phyloP scores from a whole-genome alignment of 2,797 vertebrate species.

The Darevskia nairensis region DNA sequence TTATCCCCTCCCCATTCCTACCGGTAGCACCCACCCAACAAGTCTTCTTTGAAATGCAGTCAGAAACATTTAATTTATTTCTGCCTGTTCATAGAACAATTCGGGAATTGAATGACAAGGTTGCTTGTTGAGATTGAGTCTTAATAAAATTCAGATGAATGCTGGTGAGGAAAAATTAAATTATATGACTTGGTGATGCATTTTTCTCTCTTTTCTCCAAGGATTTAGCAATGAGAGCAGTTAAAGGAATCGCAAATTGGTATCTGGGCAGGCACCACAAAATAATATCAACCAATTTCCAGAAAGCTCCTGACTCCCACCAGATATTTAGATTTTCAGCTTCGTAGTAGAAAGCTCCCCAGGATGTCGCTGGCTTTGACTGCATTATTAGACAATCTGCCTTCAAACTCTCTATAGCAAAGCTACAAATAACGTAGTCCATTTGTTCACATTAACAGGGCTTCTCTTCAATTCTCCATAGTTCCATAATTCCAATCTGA shows the following conservation, averaged over 20 bases:
- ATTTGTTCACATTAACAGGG: constrained; percentile 36
- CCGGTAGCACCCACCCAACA: background rate
- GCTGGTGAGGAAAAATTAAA: constrained; percentile 46
- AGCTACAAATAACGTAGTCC: background rate
- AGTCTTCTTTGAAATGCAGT: constrained; percentile 43
- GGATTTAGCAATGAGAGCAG: constrained; percentile 37
- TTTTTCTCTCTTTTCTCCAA: constrained; percentile 15
- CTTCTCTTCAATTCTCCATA: constrained; percentile 50
- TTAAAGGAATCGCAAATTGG: background rate
- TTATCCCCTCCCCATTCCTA: constrained; percentile 2
- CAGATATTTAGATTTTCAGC: constrained; percentile 47
- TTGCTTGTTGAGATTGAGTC: constrained; percentile 56
- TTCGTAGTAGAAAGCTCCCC: background rate
- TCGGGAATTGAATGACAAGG: constrained; percentile 54
- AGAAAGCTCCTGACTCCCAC: constrained; percentile 9
- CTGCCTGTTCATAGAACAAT: constrained; percentile 21
- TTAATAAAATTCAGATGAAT: constrained; percentile 62
- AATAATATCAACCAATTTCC: constrained; percentile 22
- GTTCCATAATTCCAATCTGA: constrained; percentile 49
- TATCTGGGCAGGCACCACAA: background rate
- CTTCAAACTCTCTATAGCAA: constrained; percentile 23
- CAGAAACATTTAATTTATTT: constrained; percentile 54
- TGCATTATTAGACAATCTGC: constrained; percentile 27
- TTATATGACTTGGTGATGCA: constrained; percentile 43
- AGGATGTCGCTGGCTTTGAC: constrained; percentile 22